These are phyloP conservation scores for Charaxes varanes DNA, from an alignment of 1,140 invertebrate genomes.

Conservation along the genomic window DNA sequence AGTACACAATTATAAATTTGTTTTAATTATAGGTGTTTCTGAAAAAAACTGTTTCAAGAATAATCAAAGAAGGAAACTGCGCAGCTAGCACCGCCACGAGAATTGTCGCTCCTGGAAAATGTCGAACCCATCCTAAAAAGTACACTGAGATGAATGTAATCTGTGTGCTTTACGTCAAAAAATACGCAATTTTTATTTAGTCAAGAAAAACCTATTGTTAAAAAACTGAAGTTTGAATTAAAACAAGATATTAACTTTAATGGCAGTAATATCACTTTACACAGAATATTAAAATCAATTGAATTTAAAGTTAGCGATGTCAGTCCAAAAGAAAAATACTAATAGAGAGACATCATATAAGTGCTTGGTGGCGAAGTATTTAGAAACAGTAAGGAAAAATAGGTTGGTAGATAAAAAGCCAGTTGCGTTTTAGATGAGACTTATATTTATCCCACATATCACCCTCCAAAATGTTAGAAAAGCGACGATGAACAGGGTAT, in stretches of 20 bases:
- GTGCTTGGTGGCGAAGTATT: not conserved
- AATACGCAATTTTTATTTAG: not conserved
- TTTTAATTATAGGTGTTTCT: no score
- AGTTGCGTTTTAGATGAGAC: not conserved
- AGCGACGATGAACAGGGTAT: not conserved
- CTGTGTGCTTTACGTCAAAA: not conserved
- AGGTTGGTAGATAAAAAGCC: no score
- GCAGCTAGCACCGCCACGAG: no score
- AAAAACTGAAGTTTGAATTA: not conserved
- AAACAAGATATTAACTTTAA: slow-evolving; percentile 2
- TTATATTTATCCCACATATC: not conserved
- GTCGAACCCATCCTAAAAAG: no score
- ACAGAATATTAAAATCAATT: slow-evolving; percentile 1
- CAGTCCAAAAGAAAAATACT: slow-evolving; percentile 1
- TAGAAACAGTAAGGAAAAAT: not conserved
- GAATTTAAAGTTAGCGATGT: not conserved
- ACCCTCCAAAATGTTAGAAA: not conserved
- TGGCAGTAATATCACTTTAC: slow-evolving; percentile 2
- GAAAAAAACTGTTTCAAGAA: no score
- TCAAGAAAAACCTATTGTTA: not conserved
- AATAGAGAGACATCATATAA: slow-evolving; percentile 1
- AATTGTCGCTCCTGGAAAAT: no score
- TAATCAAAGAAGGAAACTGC: no score
- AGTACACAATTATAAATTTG: no score
- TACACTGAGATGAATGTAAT: not conserved